Evolutionary conservation across 1,140 invertebrate species (phyloP).

Genomic region (Drosophila sechellia): DNA sequence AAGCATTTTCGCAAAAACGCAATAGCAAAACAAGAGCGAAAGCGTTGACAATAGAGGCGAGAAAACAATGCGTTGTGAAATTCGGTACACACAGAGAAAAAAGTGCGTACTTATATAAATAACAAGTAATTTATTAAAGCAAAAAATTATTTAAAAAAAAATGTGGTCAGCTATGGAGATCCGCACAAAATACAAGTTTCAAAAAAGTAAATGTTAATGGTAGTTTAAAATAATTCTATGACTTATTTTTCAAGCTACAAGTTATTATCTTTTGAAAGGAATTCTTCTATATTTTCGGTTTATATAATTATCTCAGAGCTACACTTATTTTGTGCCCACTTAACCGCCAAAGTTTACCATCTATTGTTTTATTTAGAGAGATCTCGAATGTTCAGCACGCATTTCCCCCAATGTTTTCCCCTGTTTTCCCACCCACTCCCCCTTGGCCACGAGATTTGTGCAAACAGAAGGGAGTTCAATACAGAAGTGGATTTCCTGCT

Average conservation of each 20-base stretch:
- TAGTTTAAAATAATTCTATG: too few species aligned
- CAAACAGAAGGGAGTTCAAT: conserved; percentile 51
- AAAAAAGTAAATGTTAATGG: too few species aligned
- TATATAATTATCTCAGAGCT: not conserved
- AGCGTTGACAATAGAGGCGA: conserved; percentile 25
- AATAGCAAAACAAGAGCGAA: conserved; percentile 35
- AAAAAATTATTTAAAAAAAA: too few species aligned
- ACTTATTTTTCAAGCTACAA: too few species aligned
- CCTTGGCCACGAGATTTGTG: conserved; percentile 24
- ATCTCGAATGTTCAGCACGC: conserved; percentile 17
- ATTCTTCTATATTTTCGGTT: too few species aligned
- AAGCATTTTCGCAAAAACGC: conserved; percentile 60
- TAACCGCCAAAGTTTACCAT: not conserved
- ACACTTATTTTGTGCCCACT: not conserved
- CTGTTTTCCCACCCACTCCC: not conserved
- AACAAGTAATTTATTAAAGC: too few species aligned
- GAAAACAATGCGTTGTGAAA: not conserved
- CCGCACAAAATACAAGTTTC: too few species aligned
- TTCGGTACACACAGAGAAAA: not conserved
- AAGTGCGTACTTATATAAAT: too few species aligned
- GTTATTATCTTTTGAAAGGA: too few species aligned
- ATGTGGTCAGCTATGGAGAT: too few species aligned
- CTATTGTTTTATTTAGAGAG: conserved; percentile 7
- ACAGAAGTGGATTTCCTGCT: conserved; percentile 14
- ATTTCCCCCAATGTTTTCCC: not conserved